Evolutionary conservation across 2,888 invertebrate species (phyloP), one percentile per base, ranked within the genome.

Genomic region (Athalia circularis): DNA sequence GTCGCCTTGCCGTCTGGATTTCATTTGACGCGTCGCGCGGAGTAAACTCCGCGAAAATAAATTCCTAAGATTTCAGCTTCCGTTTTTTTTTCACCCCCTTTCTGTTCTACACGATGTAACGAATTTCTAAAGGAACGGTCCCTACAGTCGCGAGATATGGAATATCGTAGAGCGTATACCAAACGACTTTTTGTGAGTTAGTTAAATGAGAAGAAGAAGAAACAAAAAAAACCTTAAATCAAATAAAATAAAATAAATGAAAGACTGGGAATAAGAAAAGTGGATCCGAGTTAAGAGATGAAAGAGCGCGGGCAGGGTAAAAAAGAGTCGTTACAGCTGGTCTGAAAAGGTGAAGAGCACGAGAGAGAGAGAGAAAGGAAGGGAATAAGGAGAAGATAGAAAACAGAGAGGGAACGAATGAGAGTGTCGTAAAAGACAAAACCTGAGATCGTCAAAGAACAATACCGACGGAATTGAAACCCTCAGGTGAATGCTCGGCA

Each of bases 281-380:
- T 5, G 7, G 7, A 54, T 11, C 11, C 7, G 67, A 75, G 83
- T 78, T 77, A 77, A 80, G 82, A 79, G 67, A 70, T 79, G 68
- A 76, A 77, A 68, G 67, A 65, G 67, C 54, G 78, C 76, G 52
- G 79, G 80, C 61, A 11, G 52, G 9, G 29, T 29, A 68, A 68
- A 68, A 54, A 54, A 29, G 13, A 43, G 68, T 68, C 68, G 68
- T 68, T 68, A 68, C 45, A 68, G 68, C 29, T 29, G 29, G 54
- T 54, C 68, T 68, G 68, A 52, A 80, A 77, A 76, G 72, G 77
- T 48, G 43, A 67, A 72, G 13, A 52, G 70, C 48, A 50, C 47
- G 59, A 75, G 79, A 79, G 70, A 29, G 29, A 29, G 29, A 2
- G 29, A 29, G 29, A 29, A 29, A 29, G 29, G 29, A 29, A 0